A percentile compares a stretch with the other conserved stretches of the same genome.
Conservation (phyloP, 2,888 invertebrate genomes). For the Mantis religiosa region DNA sequence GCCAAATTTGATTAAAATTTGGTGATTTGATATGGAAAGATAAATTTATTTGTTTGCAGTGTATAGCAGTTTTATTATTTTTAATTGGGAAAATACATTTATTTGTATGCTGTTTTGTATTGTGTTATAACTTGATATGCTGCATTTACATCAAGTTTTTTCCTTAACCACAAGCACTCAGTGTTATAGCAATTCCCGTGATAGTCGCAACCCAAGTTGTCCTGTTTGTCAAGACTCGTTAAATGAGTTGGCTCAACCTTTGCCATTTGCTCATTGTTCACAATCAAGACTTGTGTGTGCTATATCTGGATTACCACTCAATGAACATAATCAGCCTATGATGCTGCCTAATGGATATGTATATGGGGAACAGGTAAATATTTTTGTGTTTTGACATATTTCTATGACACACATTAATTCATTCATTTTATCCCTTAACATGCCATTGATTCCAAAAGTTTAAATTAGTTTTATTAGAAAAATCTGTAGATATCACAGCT, state of each 20-base stretch:
- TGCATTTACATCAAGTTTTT: background rate
- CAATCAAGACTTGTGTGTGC: conserved; percentile 92
- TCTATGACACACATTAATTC: background rate
- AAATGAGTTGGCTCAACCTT: conserved; percentile 74
- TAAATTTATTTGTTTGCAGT: no score
- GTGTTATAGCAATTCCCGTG: conserved; percentile 62
- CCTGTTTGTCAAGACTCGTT: conserved; percentile 90
- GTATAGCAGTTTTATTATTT: no score
- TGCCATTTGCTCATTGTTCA: conserved; percentile 94
- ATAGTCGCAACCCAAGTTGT: conserved; percentile 76
- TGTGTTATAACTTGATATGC: no score
- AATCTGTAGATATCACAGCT: no score
- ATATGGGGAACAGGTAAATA: conserved; percentile 81
- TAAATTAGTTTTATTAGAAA: no score
- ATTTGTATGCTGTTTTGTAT: no score
- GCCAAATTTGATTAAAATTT: no score
- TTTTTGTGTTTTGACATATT: background rate
- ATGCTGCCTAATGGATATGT: conserved; percentile 98
- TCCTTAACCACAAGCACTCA: conserved; percentile 51
- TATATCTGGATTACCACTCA: conserved; percentile 84
- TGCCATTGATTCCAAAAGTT: no score
- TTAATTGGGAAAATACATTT: no score
- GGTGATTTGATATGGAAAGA: no score
- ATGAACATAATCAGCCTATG: conserved; percentile 97
- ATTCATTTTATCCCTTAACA: background rate